phyloP scores from a whole-genome alignment of 2,888 invertebrate species.

The Spilosoma lubricipeda region DNA sequence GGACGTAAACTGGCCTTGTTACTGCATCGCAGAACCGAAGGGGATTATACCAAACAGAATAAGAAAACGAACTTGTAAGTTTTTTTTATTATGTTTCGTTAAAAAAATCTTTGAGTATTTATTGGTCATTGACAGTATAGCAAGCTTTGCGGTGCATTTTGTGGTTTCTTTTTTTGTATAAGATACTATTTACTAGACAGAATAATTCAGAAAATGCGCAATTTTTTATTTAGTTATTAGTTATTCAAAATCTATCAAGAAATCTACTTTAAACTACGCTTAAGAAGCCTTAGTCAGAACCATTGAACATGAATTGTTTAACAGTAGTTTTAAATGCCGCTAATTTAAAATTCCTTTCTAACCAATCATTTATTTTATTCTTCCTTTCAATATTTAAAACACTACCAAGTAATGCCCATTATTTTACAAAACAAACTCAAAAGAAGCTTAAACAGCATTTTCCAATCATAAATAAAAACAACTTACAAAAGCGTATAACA shows the following conservation, averaged over 20 bases:
- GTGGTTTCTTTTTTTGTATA: neutral
- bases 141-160: neutral
- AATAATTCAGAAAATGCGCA: neutral
- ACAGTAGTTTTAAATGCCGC: neutral
- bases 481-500: slow-evolving; percentile 24
- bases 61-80: no score
- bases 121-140: neutral
- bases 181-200: neutral
- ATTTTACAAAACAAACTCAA: neutral
- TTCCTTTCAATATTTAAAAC: neutral
- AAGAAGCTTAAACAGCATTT: neutral
- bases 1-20: slow-evolving; percentile 36
- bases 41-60: slow-evolving; percentile 20
- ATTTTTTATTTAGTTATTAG: no score
- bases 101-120: neutral
- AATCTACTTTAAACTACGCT: no score
- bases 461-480: neutral
- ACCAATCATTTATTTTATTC: neutral
- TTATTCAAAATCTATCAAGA: no score
- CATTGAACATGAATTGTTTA: neutral
- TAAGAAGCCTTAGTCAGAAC: neutral
- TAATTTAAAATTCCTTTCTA: neutral
- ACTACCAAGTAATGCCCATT: neutral
- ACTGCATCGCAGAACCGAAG: slow-evolving; percentile 24
- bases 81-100: no score